These are phyloP conservation scores for Pyrocephalus nanus DNA, from an alignment of 2,797 vertebrate genomes.

Conservation along the genomic window DNA sequence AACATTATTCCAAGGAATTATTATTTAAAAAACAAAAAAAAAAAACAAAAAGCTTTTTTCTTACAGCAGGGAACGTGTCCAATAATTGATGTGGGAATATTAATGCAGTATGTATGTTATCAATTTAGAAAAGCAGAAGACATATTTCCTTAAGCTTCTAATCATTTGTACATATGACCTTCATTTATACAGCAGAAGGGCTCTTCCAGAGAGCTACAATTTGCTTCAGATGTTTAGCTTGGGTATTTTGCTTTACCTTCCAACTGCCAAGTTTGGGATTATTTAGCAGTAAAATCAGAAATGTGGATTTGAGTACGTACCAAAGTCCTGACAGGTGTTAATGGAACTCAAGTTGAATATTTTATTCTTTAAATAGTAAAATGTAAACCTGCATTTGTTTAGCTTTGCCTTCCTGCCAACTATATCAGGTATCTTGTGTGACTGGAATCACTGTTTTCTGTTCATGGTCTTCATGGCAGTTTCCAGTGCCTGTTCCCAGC, in stretches of 20 bases:
- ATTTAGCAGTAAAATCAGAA: slow-evolving; percentile 68
- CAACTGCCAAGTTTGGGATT: slow-evolving; percentile 63
- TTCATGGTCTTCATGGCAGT: slow-evolving; percentile 44
- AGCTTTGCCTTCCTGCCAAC: slow-evolving; percentile 58
- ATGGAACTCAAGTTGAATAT: slow-evolving; percentile 65
- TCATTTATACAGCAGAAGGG: slow-evolving; percentile 56
- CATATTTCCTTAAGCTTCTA: slow-evolving; percentile 68
- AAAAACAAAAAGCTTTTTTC: neutral
- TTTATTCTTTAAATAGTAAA: slow-evolving; percentile 70
- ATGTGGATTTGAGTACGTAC: slow-evolving; percentile 56
- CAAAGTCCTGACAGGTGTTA: slow-evolving; percentile 68
- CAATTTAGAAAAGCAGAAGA: slow-evolving; percentile 64
- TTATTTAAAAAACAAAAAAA: neutral
- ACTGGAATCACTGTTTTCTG: slow-evolving; percentile 67
- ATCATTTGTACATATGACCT: slow-evolving; percentile 66
- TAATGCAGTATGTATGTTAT: slow-evolving; percentile 58
- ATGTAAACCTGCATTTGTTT: slow-evolving; percentile 68
- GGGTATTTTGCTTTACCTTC: slow-evolving; percentile 56
- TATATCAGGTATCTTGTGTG: slow-evolving; percentile 63
- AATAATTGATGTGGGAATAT: slow-evolving; percentile 65
- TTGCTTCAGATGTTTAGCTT: slow-evolving; percentile 65
- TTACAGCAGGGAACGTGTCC: slow-evolving; percentile 28
- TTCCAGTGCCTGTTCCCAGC: slow-evolving; percentile 54
- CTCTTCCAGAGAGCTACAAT: slow-evolving; percentile 56
- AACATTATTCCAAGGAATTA: slow-evolving; percentile 45